These are phyloP conservation scores for Glaucopsyche alexis DNA, from an alignment of 2,888 invertebrate species.

Conservation along the genomic window DNA sequence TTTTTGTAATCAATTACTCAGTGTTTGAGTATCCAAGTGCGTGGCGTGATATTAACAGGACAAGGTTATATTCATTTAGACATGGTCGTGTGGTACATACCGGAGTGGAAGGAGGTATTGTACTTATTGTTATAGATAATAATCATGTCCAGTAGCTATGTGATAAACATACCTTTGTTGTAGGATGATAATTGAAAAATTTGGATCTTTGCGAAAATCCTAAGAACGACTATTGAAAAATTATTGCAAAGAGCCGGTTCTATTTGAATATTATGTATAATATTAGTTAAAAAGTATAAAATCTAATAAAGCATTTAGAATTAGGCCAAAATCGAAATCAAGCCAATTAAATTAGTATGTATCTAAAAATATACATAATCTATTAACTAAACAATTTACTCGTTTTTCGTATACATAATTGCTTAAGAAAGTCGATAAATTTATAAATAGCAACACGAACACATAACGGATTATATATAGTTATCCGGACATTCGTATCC, in stretches of 20 bases:
- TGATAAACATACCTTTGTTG: no score
- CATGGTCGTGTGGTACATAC: constrained; percentile 61
- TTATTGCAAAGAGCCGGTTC: no score
- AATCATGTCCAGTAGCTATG: no score
- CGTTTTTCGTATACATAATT: background rate
- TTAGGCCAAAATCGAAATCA: background rate
- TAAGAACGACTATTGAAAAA: no score
- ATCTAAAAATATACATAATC: background rate
- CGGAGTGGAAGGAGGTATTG: constrained; percentile 50
- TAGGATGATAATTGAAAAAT: no score
- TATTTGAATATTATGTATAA: no score
- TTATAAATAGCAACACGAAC: background rate
- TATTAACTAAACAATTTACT: background rate
- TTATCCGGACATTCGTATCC: background rate
- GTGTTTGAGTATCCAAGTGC: background rate
- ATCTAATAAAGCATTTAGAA: background rate
- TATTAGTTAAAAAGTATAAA: no score
- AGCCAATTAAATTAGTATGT: background rate
- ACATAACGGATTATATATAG: background rate
- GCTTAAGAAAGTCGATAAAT: background rate
- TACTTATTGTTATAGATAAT: no score
- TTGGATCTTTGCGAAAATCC: no score
- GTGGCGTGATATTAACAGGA: background rate
- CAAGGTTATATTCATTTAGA: constrained; percentile 38
- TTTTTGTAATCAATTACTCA: background rate